Evolutionary conservation across 2,113 vertebrate genomes (phyloP).

Genomic region (Camarhynchus parvulus): DNA sequence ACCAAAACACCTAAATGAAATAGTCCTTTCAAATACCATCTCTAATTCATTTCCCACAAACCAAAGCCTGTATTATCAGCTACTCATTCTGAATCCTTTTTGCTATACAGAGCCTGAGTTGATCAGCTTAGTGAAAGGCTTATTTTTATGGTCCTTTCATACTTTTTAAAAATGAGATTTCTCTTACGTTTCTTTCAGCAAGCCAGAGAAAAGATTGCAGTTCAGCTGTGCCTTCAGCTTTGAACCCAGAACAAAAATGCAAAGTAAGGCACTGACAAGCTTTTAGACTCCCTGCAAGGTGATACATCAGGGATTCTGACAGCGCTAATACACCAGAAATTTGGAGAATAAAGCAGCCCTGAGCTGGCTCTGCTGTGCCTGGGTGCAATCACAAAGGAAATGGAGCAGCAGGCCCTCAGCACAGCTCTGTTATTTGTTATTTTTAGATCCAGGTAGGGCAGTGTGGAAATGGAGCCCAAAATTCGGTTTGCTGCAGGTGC

Average conservation of each 20-base stretch:
- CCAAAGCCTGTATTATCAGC: constrained; percentile 58
- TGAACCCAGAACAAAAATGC: constrained; percentile 53
- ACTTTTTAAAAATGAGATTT: constrained; percentile 47
- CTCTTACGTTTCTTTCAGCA: constrained; percentile 31
- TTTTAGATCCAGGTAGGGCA: neutral
- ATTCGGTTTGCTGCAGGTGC: neutral
- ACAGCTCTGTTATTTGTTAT: accelerated
- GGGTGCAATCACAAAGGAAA: neutral
- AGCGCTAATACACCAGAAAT: neutral
- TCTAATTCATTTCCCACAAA: constrained; percentile 69
- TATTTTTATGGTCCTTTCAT: constrained; percentile 48
- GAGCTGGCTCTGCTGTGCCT: neutral
- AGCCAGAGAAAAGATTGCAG: constrained; percentile 29
- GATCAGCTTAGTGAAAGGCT: constrained; percentile 66
- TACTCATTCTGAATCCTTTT: constrained; percentile 44
- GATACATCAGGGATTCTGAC: constrained; percentile 33
- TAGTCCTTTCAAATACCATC: constrained; percentile 1
- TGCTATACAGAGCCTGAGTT: constrained; percentile 30
- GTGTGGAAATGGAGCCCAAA: neutral
- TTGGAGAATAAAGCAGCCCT: neutral
- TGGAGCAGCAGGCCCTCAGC: neutral
- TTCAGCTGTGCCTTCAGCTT: constrained; percentile 4
- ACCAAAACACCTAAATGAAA: constrained; percentile 70
- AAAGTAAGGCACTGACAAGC: constrained; percentile 46
- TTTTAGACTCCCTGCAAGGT: constrained; percentile 42